Evolutionary conservation across 2,888 invertebrate species (phyloP).

Genomic region (Philereme vetulata): DNA sequence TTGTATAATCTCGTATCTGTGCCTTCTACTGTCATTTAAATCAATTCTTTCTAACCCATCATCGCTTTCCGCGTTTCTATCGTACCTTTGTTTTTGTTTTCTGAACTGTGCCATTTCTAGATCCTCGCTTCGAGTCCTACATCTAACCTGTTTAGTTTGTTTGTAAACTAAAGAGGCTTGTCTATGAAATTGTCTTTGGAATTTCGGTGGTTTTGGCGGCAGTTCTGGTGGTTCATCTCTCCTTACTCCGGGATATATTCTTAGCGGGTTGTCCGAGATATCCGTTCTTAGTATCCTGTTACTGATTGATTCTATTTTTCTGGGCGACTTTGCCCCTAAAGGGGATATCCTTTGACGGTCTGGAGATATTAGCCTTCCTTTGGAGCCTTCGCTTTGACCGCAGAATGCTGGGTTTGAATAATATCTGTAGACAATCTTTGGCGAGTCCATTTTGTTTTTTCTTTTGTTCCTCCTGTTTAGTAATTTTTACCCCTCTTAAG

Average conservation of each 20-base stretch:
- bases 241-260: slow-evolving; percentile 61
- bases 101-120: slow-evolving; percentile 77
- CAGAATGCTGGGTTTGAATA: slow-evolving; percentile 93
- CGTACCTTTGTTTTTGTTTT: slow-evolving; percentile 50
- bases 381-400: slow-evolving; percentile 88
- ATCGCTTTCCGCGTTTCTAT: slow-evolving; percentile 65
- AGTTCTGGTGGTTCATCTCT: slow-evolving; percentile 73
- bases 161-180: slow-evolving; percentile 80
- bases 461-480: neutral
- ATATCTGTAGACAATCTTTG: slow-evolving; percentile 84
- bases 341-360: slow-evolving; percentile 68
- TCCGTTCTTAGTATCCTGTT: slow-evolving; percentile 76
- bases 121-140: slow-evolving; percentile 71
- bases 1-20: slow-evolving; percentile 83
- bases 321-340: slow-evolving; percentile 74
- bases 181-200: slow-evolving; percentile 69
- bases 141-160: slow-evolving; percentile 67
- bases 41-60: slow-evolving; percentile 58
- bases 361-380: slow-evolving; percentile 61
- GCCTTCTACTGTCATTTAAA: slow-evolving; percentile 64
- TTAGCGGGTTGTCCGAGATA: slow-evolving; percentile 76
- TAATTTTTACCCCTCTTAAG: neutral
- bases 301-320: slow-evolving; percentile 59
- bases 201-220: slow-evolving; percentile 73
- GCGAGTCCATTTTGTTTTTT: slow-evolving; percentile 69